Percentiles rank a stretch among this genome's conserved stretches.
phyloP scores from a whole-genome alignment of 1,140 invertebrate genomes.

The Asobara japonica region DNA sequence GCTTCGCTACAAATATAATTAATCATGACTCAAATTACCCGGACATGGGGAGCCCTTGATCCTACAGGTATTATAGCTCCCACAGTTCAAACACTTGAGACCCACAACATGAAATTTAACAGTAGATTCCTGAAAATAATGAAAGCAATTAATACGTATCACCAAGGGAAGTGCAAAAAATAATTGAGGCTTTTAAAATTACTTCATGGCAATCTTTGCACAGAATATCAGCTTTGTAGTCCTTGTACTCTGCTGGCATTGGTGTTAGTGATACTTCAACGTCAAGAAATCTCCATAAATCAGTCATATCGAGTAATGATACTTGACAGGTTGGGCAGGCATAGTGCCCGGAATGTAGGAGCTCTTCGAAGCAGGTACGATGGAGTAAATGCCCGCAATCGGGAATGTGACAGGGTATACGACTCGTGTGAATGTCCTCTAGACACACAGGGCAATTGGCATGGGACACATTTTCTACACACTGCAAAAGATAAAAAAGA shows the following conservation, averaged over 20 bases:
- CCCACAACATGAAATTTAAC: constrained; percentile 87
- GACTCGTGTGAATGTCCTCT: constrained; percentile 89
- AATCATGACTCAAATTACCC: constrained; percentile 38
- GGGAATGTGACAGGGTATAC: constrained; percentile 86
- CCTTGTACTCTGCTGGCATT: constrained; percentile 83
- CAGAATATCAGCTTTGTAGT: constrained; percentile 81
- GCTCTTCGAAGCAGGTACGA: constrained; percentile 81
- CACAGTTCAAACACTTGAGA: constrained; percentile 83
- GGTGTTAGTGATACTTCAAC: constrained; percentile 81
- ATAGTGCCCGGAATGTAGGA: constrained; percentile 81
- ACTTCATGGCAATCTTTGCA: constrained; percentile 92
- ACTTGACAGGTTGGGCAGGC: constrained; percentile 88
- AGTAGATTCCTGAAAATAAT: constrained; percentile 72
- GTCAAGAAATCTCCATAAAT: constrained; percentile 83
- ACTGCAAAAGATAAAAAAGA: constrained; percentile 59
- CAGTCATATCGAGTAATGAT: constrained; percentile 85
- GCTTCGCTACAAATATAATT: too few relatives aligned
- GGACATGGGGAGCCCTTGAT: constrained; percentile 70
- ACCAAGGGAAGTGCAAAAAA: neutral
- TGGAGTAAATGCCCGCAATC: constrained; percentile 87
- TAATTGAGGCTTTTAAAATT: constrained; percentile 33
- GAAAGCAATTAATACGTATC: neutral
- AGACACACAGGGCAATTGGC: constrained; percentile 88
- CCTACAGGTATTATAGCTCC: constrained; percentile 87
- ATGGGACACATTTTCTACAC: constrained; percentile 86